phyloP scores from a whole-genome alignment of 2,797 vertebrate genomes.

The Ciconia nigra region DNA sequence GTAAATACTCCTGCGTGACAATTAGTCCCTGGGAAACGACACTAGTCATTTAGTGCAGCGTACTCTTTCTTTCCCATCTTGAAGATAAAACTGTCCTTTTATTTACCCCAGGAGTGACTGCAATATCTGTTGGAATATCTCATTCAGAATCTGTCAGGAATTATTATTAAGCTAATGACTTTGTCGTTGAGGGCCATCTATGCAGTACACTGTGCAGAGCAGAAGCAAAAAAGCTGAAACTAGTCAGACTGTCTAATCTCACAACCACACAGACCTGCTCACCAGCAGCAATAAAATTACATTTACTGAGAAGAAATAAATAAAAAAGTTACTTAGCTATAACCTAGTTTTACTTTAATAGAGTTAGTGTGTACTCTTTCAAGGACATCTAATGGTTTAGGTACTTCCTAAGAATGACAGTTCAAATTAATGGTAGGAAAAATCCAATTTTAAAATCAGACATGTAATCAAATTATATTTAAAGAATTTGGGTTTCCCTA shows the following conservation, averaged over 20 bases:
- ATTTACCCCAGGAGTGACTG: slow-evolving; percentile 1
- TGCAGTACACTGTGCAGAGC: not conserved
- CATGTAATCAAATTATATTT: not conserved
- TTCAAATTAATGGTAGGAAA: not conserved
- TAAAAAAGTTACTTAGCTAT: not conserved
- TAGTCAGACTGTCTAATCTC: not conserved
- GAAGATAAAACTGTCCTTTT: slow-evolving; percentile 26
- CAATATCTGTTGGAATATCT: not conserved
- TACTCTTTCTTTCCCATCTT: not conserved
- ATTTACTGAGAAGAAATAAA: not conserved
- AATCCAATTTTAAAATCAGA: not conserved
- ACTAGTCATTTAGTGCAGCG: not conserved
- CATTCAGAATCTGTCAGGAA: not conserved
- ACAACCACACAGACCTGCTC: not conserved
- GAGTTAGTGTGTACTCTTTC: not conserved
- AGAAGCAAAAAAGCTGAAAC: not conserved
- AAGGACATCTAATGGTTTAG: not conserved
- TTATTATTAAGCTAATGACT: not conserved
- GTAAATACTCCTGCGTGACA: slow-evolving; percentile 40
- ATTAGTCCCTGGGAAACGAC: slow-evolving; percentile 27
- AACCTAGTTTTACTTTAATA: not conserved
- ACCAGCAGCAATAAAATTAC: not conserved
- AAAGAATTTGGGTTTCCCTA: not conserved
- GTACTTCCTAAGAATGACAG: not conserved
- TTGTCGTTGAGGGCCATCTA: not conserved